phyloP scores from a whole-genome alignment of 2,113 vertebrate genomes.

The Tragelaphus scriptus region DNA sequence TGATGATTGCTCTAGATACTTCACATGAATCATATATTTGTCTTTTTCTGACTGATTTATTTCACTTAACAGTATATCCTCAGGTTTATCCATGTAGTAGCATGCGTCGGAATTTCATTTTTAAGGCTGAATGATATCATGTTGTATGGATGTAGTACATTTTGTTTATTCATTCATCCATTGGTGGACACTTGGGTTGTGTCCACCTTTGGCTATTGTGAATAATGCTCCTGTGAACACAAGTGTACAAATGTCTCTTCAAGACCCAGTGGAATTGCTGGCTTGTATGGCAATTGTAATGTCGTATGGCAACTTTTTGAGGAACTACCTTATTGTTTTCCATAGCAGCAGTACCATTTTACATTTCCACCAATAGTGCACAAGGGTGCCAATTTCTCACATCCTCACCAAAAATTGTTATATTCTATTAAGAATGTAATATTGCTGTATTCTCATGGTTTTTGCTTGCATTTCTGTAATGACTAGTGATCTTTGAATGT shows the following conservation, averaged over 20 bases:
- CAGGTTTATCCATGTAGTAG: too few relatives aligned
- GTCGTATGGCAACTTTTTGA: background rate
- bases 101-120: background rate
- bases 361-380: too few relatives aligned
- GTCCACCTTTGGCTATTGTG: background rate
- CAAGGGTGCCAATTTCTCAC: accelerated
- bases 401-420: accelerated
- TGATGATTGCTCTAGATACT: too few relatives aligned
- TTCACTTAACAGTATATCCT: background rate
- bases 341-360: background rate
- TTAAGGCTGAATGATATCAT: background rate
- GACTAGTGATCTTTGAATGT: background rate
- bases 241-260: background rate
- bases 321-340: background rate
- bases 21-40: background rate
- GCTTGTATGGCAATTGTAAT: too few relatives aligned
- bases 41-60: background rate
- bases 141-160: background rate
- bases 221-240: background rate
- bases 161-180: background rate
- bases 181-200: background rate
- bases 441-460: background rate
- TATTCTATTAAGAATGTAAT: background rate
- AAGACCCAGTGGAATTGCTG: background rate
- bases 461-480: background rate